Conservation (phyloP, 2,797 vertebrate species). For the Emys orbicularis region DNA sequence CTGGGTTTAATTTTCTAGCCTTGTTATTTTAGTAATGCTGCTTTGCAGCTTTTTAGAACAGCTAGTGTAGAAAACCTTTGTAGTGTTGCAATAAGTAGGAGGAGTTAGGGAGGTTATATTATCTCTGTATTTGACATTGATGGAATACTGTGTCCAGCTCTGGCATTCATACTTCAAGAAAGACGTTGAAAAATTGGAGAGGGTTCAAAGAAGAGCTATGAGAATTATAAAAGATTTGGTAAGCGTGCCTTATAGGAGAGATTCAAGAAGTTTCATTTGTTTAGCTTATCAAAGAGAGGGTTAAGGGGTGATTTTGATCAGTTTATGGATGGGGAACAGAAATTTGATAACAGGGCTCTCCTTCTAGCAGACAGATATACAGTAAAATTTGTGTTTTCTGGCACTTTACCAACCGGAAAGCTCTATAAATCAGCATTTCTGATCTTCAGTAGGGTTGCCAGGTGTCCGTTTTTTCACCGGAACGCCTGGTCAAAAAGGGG, state of each 20-base stretch:
- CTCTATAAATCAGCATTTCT: too few species aligned
- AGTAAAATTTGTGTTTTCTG: too few species aligned
- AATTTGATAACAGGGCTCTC: background rate
- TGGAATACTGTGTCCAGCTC: background rate
- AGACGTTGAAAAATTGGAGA: background rate
- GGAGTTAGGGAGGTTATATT: background rate
- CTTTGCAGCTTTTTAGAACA: conserved; percentile 4
- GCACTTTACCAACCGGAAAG: too few species aligned
- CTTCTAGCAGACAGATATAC: background rate
- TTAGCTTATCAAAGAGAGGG: background rate
- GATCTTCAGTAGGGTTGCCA: too few species aligned
- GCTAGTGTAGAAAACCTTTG: background rate
- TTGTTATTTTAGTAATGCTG: background rate
- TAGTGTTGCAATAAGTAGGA: background rate
- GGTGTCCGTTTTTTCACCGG: too few species aligned
- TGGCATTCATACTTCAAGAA: background rate
- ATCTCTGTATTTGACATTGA: background rate
- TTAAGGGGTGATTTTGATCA: background rate
- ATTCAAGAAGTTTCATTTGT: background rate
- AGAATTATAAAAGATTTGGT: background rate
- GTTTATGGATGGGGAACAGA: background rate
- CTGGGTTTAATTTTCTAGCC: background rate
- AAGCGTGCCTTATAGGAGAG: background rate
- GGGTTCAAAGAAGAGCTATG: background rate
- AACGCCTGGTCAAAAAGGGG: too few species aligned